Conservation (phyloP, 2,888 invertebrate genomes). For the Conus canariensis region DNA sequence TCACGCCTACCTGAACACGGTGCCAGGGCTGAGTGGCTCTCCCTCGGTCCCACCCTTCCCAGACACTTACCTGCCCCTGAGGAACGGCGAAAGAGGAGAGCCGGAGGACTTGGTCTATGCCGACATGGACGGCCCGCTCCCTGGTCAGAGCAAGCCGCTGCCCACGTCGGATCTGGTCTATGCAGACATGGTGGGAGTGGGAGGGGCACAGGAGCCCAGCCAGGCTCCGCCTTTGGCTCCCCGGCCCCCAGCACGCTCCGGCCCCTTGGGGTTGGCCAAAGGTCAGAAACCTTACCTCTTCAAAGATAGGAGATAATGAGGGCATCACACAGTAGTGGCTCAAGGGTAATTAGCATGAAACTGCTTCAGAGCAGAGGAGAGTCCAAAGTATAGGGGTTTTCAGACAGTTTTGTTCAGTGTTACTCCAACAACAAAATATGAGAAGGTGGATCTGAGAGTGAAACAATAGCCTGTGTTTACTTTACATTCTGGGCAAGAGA, state of each 20-base stretch:
- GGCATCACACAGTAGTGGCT: no score
- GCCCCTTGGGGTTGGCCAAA: constrained; percentile 46
- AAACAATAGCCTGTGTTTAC: no score
- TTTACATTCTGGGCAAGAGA: no score
- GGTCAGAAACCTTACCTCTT: constrained; percentile 34
- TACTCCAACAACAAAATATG: no score
- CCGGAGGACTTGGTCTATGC: constrained; percentile 15
- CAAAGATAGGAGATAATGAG: no score
- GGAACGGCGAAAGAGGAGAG: background rate
- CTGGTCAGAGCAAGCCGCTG: background rate
- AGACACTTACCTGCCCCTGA: background rate
- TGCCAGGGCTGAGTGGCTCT: constrained; percentile 45
- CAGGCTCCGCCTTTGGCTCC: constrained; percentile 43
- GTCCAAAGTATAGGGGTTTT: no score
- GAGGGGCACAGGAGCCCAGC: background rate
- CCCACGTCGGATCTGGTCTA: constrained; percentile 9
- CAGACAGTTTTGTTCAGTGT: no score
- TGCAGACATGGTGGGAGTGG: constrained; percentile 4
- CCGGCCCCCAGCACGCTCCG: constrained; percentile 40
- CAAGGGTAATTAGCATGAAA: no score
- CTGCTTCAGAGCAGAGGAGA: no score
- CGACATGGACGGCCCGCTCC: constrained; percentile 4
- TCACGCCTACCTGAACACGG: constrained; percentile 66
- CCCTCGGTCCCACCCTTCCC: constrained; percentile 26
- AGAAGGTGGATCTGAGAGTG: no score